Base-by-base conservation (phyloP, 2,888 invertebrate genomes). In the Heliconius ismenius region DNA sequence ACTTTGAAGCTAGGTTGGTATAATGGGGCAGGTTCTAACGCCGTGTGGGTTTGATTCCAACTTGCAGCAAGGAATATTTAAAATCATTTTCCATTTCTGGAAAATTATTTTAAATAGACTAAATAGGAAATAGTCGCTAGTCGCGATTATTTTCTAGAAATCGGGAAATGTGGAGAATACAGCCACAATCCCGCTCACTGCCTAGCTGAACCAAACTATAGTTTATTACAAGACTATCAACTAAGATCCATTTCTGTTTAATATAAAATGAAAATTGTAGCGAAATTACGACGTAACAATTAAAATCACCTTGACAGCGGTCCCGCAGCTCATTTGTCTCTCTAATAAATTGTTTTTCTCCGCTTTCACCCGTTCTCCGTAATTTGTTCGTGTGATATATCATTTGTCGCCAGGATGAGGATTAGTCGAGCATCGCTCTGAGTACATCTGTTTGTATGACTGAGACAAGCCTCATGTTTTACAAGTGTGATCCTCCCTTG, bases 281-380 rank as follows among this genome's bases (percentile, higher is more conserved):
- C 62, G 36, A 72, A 65, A 81, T 79, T 84, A 85, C 83, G 82
- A 82, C 85, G 86, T 86, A 85, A 87, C 87, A 88, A 91, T 90
- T 89, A 87, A 88, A 90, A 87, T 85, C 82, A 83, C 82, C 86
- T 87, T 82, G 81, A 80, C 81, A 82, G 79, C 80, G 78, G 80
- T 79, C 77, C 76, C 74, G 79, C 74, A 81, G 81, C 85, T 86
- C 89, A 86, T 90, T 89, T 87, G 88, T 91, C 91, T 89, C 87
- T 86, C 85, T 90, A 90, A 92, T 87, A 91, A 91, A 91, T 91
- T 90, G 90, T 92, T 91, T 91, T 90, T 89, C 88, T 85, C 84
- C 81, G 85, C 83, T 83, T 80, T 79, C 78, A 79, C 79, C 84
- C 84, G 86, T 85, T 86, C 83, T 86, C 83, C 84, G 89, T 90